These are phyloP conservation scores for Sabatieria punctata DNA, from an alignment of 2,888 invertebrate genomes.

Conservation along the genomic window DNA sequence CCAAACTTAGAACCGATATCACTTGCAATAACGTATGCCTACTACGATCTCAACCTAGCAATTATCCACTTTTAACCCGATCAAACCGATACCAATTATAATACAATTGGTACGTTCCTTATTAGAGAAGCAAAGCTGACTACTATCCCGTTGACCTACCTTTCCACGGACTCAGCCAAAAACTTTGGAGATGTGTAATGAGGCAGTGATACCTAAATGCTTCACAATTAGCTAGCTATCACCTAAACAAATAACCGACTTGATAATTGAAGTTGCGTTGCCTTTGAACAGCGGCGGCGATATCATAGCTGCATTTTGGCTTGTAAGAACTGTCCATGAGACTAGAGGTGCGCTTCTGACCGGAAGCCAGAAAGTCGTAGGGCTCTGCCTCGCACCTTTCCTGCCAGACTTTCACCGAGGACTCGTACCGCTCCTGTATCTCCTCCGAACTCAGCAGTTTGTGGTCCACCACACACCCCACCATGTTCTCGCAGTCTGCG, in stretches of 20 bases:
- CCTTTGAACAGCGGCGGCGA: conserved; percentile 33
- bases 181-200: conserved; percentile 36
- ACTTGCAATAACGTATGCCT: too few relatives aligned
- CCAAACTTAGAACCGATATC: too few relatives aligned
- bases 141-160: conserved; percentile 12
- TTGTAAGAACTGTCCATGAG: conserved; percentile 14
- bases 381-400: conserved; percentile 17
- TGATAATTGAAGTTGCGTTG: conserved; percentile 39
- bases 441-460: conserved; percentile 29
- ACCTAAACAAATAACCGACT: too few relatives aligned
- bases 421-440: conserved; percentile 13
- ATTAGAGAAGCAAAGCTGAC: not conserved
- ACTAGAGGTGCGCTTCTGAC: conserved; percentile 19
- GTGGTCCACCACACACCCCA: conserved; percentile 31
- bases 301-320: conserved; percentile 30
- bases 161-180: conserved; percentile 32
- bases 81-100: too few relatives aligned
- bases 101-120: too few relatives aligned
- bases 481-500: conserved; percentile 20
- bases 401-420: conserved; percentile 8
- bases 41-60: too few relatives aligned
- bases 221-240: conserved; percentile 2
- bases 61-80: too few relatives aligned
- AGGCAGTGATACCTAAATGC: conserved; percentile 36
- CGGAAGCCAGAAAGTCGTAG: conserved; percentile 29